Base-by-base conservation (phyloP, 2,888 invertebrate species). In the Drosophila aldrichi region DNA sequence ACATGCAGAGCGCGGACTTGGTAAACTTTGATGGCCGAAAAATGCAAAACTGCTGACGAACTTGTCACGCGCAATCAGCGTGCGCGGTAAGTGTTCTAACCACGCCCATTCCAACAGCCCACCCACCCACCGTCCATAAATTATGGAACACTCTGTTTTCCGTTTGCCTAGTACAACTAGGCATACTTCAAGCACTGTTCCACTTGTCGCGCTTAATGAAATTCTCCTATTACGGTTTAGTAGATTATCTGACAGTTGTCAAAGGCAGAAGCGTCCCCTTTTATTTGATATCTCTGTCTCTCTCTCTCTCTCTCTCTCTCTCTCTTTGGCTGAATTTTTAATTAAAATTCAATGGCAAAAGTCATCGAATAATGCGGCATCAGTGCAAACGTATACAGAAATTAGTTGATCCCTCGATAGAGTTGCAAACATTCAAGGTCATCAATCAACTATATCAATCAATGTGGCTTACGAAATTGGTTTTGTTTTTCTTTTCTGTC, bases 41-140 rank as follows among this genome's bases (percentile, higher is more conserved):
- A 79, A 79, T 79, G 61, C 79, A 79, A 78, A 84, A 81, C 68
- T 81, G 84, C 78, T 81, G 84, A 84, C 82, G 79, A 87, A 81
- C 69, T 71, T 84, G 79, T 82, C 84, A 78, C 82, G 72, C 79
- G 73, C 87, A 86, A 86, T 81, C 87, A 83, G 61, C 63, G 65
- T 64, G 46, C 69, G 54, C 56, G 70, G 73, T 80, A 83, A 79
- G 83, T 86, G 83, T 75, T 72, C 51, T 57, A 46, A 65, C 78
- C 85, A 76, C 70, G 74, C 77, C 78, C 71, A 12, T 14, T 8
- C 14, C 34, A 32, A 34, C 40, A 12, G 3, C 4, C 3, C 25
- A 5, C 16, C 36, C 16, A 8, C 41, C 43, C 51, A 52, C 51
- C 59, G n/a, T 20, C 67, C 59, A 22, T 22, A 65, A 70, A 78